Conservation (phyloP, 2,797 vertebrate species). For the Dromococcyx pavoninus region DNA sequence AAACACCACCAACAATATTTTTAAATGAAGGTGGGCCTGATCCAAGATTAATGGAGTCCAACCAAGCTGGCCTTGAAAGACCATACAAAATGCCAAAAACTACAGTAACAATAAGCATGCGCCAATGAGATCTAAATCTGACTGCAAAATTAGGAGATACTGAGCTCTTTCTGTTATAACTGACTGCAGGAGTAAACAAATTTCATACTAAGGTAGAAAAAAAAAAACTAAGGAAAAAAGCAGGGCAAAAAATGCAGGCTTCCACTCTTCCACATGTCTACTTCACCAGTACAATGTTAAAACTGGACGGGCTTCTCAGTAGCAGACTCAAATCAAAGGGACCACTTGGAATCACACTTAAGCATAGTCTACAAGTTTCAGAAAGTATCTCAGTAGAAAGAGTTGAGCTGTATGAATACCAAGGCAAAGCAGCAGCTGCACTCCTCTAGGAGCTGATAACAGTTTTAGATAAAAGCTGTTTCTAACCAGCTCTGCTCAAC, state of each 20-base stretch:
- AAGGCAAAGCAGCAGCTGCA: not conserved
- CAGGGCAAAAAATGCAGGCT: not conserved
- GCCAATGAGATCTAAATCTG: not conserved
- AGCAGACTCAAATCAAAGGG: not conserved
- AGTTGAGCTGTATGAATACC: not conserved
- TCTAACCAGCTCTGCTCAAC: not conserved
- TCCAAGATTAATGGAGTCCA: not conserved
- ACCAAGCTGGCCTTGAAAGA: not conserved
- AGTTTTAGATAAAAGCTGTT: not conserved
- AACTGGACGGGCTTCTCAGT: not conserved
- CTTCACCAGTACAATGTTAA: not conserved
- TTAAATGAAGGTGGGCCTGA: not conserved
- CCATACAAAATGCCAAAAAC: not conserved
- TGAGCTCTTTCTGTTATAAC: not conserved
- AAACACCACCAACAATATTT: not conserved
- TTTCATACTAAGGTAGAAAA: accelerated
- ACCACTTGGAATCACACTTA: not conserved
- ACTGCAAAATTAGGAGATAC: not conserved
- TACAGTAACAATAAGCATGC: not conserved
- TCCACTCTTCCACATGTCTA: not conserved
- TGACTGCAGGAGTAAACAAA: not conserved
- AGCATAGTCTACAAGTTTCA: not conserved
- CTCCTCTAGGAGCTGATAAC: not conserved
- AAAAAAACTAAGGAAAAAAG: not conserved
- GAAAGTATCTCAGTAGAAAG: not conserved